Conservation (phyloP, 1,140 invertebrate genomes). For the Scaptomyza hsui region DNA sequence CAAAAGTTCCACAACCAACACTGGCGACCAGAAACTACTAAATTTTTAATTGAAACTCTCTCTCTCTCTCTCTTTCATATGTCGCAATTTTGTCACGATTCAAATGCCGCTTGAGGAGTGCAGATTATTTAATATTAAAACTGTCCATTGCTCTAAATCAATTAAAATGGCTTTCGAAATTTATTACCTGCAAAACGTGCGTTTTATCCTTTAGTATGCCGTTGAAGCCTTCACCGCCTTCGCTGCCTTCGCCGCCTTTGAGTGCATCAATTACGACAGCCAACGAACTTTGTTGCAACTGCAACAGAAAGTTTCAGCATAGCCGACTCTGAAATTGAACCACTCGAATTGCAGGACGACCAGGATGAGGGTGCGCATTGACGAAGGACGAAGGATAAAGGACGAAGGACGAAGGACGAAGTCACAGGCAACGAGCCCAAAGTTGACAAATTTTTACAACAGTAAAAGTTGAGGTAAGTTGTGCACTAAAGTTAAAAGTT, state of each 20-base stretch:
- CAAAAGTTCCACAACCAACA: conserved; percentile 19
- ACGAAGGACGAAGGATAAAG: no score
- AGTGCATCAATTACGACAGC: conserved; percentile 64
- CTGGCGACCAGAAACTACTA: conserved; percentile 48
- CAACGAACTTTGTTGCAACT: conserved; percentile 48
- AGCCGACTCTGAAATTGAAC: conserved; percentile 34
- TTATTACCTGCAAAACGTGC: conserved; percentile 70
- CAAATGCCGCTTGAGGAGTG: conserved; percentile 26
- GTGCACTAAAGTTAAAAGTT: conserved; percentile 73
- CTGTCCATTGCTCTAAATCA: conserved; percentile 59
- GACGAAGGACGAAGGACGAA: not conserved
- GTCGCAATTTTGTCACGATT: conserved; percentile 42
- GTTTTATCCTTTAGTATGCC: not conserved
- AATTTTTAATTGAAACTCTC: conserved; percentile 71
- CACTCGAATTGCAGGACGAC: not conserved
- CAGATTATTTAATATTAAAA: conserved; percentile 44
- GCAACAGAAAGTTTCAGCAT: conserved; percentile 55
- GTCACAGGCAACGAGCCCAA: conserved; percentile 22
- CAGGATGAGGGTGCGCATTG: not conserved
- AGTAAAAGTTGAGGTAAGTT: conserved; percentile 74
- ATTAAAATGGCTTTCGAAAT: conserved; percentile 68
- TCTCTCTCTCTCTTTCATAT: conserved; percentile 9
- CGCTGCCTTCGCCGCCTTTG: conserved; percentile 26
- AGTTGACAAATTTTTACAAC: conserved; percentile 72
- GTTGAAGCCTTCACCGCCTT: no score